These are phyloP conservation scores for Catharus fuscescens DNA, from an alignment of 2,113 vertebrate species.

Conservation along the genomic window DNA sequence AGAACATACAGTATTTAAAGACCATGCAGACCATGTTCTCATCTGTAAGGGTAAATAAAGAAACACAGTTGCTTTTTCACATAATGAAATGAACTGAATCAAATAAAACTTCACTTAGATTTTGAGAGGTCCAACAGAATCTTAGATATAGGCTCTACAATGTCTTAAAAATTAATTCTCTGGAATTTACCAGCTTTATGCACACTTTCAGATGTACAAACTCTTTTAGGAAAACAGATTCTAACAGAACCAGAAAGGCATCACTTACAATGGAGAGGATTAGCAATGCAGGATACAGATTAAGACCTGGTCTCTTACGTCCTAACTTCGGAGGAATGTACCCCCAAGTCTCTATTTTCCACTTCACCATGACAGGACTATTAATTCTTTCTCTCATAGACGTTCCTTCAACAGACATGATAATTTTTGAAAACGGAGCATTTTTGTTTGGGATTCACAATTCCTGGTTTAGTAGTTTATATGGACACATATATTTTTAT, in stretches of 20 bases:
- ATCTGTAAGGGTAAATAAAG: neutral
- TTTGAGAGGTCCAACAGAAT: neutral
- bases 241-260: neutral
- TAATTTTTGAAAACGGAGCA: neutral
- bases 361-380: neutral
- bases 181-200: neutral
- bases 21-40: neutral
- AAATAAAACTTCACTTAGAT: neutral
- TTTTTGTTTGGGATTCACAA: neutral
- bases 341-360: neutral
- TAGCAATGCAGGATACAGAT: neutral
- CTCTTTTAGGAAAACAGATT: neutral
- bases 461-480: neutral
- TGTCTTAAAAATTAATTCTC: neutral
- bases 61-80: neutral
- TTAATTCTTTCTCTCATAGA: neutral
- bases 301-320: neutral
- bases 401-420: neutral
- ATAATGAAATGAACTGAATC: neutral
- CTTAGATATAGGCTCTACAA: neutral
- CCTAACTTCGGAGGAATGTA: neutral
- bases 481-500: neutral
- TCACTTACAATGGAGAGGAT: neutral
- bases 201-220: neutral
- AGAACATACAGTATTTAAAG: neutral